Base-by-base conservation (phyloP, 2,797 vertebrate species). In the Remorina albescens region DNA sequence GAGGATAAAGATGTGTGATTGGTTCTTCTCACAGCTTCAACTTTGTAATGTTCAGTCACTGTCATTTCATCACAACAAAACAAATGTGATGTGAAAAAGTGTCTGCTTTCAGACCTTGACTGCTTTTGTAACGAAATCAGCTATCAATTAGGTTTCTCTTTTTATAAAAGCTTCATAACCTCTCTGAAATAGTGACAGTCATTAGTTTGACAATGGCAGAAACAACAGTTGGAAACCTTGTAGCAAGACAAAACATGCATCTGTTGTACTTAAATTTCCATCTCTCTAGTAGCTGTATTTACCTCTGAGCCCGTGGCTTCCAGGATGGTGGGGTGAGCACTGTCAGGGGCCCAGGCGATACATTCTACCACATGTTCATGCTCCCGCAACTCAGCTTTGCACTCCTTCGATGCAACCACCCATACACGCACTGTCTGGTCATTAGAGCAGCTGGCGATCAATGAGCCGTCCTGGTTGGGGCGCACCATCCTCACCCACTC, bases 401-500 rank as follows among this genome's bases (percentile, higher is more conserved):
- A 99, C 70, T 99, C 98, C 89, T 99, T 99, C 0, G 97, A 97
- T 37, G 96, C 96, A 59, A 97, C 97, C 71, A 98, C 98, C 98
- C 98, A 99, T 71, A 99, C 98, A 0, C 98, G 97, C 83, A 99
- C 98, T 0, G 98, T 99, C 95, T 99, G 98, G 93, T 99, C 98
- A 47, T 99, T 99, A 83, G 98, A 99, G 90, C 98, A 97, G 88
- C 98, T 99, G 91, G 98, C 98, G 76, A 99, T 95, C 91, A 99
- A 93, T 2, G 98, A 98, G 91, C 98, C 98, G 6, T 99, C 98
- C 92, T 99, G 98, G 92, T 99, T 99, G 85, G 98, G 98, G 74
- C 98, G 95, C 79, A 99, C 98, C 98, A 99, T 99, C 89, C 98
- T 97, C 85, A 99, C 98, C 98, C 98, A 99, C 86, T 99, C 98